A percentile compares a stretch with the other conserved stretches of the same genome.
phyloP scores from a whole-genome alignment of 2,888 invertebrate genomes.

The Brachynemurus nebulosus region DNA sequence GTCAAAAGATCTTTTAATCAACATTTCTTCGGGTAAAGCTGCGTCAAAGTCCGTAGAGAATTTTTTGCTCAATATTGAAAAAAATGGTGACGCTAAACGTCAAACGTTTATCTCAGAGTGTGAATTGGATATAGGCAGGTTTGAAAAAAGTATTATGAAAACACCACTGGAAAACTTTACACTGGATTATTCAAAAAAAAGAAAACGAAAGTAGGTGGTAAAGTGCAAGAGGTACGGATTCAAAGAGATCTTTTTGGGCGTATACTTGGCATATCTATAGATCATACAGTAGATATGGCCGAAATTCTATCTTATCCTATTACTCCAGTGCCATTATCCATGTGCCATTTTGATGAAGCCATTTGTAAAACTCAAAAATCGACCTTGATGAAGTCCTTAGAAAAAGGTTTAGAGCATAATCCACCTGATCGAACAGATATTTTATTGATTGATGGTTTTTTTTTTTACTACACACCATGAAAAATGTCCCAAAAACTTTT shows the following conservation, averaged over 20 bases:
- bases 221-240: background rate
- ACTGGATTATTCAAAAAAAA: background rate
- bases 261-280: background rate
- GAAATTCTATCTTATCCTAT: slow-evolving; percentile 2
- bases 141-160: slow-evolving; percentile 20
- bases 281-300: background rate
- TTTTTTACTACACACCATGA: slow-evolving; percentile 18
- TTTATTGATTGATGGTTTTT: slow-evolving; percentile 20
- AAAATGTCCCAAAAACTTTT: slow-evolving; percentile 15
- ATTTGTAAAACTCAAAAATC: slow-evolving; percentile 5
- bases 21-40: too few relatives aligned
- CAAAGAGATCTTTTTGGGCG: slow-evolving; percentile 7
- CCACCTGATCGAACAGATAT: slow-evolving; percentile 4
- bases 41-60: slow-evolving; percentile 11
- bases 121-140: slow-evolving; percentile 16
- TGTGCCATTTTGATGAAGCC: slow-evolving; percentile 1
- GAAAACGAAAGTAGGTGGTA: background rate
- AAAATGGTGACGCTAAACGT: slow-evolving; percentile 16
- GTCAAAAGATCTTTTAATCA: too few relatives aligned
- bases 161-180: background rate
- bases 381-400: background rate
- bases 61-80: slow-evolving; percentile 9
- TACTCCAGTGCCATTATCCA: background rate
- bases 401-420: background rate
- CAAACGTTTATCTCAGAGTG: slow-evolving; percentile 21